These are phyloP conservation scores for Hetaerina titia DNA, from an alignment of 2,888 invertebrate genomes.

Conservation along the genomic window DNA sequence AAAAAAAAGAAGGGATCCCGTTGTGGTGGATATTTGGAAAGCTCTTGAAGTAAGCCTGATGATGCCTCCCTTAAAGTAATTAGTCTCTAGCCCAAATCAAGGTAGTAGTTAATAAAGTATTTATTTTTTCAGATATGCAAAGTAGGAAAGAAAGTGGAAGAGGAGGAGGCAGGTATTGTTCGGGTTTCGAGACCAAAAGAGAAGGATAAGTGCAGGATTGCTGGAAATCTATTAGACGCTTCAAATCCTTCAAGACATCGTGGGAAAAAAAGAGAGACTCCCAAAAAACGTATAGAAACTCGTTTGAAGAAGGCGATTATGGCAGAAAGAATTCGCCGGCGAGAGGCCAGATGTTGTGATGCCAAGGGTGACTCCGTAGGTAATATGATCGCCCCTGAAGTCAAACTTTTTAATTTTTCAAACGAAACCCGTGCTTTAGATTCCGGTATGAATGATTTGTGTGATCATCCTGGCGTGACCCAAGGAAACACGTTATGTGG, in stretches of 20 bases:
- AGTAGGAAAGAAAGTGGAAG: neutral
- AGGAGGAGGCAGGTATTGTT: neutral
- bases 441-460: neutral
- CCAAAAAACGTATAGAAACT: neutral
- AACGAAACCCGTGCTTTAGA: neutral
- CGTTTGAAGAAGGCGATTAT: slow-evolving; percentile 28
- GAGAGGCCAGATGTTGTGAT: neutral
- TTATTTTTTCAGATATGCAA: slow-evolving; percentile 18
- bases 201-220: neutral
- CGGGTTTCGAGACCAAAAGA: neutral
- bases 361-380: neutral
- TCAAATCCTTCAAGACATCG: slow-evolving; percentile 46
- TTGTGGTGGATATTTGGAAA: slow-evolving; percentile 44
- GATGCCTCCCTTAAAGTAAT: neutral
- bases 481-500: neutral
- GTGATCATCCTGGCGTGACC: neutral
- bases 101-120: neutral
- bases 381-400: neutral
- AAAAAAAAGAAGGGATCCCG: slow-evolving; percentile 33
- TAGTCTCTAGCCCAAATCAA: neutral
- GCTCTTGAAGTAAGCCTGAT: slow-evolving; percentile 36
- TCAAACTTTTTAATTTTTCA: neutral
- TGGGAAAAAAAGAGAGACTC: slow-evolving; percentile 44
- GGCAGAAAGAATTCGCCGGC: neutral
- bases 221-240: slow-evolving; percentile 39